phyloP scores from a whole-genome alignment of 2,888 invertebrate species.

The Xanthia icteritia region DNA sequence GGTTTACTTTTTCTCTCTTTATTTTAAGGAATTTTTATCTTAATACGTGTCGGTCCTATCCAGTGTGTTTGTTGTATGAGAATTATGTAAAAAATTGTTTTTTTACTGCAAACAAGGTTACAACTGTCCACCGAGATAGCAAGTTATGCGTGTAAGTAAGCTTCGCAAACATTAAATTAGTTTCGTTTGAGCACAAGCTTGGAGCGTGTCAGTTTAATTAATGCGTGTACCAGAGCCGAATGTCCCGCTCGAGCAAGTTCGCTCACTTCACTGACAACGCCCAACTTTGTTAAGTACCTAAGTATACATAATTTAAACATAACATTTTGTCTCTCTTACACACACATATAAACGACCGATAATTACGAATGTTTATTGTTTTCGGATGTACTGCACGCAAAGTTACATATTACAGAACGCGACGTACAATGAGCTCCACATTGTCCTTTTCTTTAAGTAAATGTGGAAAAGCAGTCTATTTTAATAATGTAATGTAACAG shows the following conservation, averaged over 20 bases:
- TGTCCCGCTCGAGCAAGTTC: not conserved
- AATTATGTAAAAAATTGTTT: not conserved
- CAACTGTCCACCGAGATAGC: not conserved
- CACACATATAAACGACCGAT: not conserved
- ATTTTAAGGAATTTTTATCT: constrained; percentile 17
- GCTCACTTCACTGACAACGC: constrained; percentile 4
- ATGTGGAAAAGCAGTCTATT: not conserved
- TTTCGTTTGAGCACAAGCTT: not conserved
- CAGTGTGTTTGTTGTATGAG: not conserved
- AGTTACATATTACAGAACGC: not conserved
- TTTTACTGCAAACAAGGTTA: constrained; percentile 1
- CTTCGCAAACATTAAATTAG: not conserved
- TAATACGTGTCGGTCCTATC: not conserved
- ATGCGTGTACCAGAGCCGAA: not conserved
- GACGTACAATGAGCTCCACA: not conserved
- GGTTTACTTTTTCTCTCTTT: constrained; percentile 20
- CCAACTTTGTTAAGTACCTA: not conserved
- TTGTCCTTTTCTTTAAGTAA: not conserved
- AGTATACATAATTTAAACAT: not conserved
- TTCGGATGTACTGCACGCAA: not conserved
- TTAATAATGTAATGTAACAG: not conserved
- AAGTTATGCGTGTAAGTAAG: not conserved
- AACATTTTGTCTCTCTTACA: not conserved
- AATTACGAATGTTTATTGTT: not conserved
- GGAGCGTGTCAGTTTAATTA: not conserved